Evolutionary conservation across 2,113 vertebrate species (phyloP).

Genomic region (Daboia siamensis): DNA sequence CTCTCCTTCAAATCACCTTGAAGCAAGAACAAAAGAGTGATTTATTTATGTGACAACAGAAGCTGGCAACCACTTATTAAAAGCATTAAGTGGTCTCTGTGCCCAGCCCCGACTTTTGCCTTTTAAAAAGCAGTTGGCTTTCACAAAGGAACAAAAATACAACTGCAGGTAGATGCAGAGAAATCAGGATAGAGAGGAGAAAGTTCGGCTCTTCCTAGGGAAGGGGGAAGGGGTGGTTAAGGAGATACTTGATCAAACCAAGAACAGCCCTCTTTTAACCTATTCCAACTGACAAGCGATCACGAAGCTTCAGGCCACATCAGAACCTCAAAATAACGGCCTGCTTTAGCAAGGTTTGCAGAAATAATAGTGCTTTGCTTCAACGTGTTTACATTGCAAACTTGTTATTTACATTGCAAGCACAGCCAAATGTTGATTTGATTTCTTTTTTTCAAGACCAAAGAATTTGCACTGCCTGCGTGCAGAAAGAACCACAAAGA

Average conservation of each 20-base stretch:
- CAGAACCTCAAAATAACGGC: background rate
- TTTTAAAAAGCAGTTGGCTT: background rate
- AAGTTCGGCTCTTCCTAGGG: background rate
- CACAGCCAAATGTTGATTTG: background rate
- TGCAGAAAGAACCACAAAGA: background rate
- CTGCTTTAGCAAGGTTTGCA: background rate
- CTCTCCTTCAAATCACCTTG: background rate
- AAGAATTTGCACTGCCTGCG: background rate
- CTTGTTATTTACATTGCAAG: background rate
- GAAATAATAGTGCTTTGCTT: background rate
- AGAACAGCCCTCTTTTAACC: background rate
- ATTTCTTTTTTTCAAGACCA: background rate
- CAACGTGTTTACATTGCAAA: background rate
- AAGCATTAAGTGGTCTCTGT: background rate
- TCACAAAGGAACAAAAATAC: background rate
- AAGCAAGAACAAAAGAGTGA: background rate
- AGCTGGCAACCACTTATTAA: background rate
- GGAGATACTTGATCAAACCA: background rate
- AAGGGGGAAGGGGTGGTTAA: background rate
- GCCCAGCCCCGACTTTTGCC: background rate
- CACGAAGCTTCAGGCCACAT: background rate
- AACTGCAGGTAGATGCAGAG: background rate
- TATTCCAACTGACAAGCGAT: background rate
- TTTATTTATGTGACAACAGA: background rate
- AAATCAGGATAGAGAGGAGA: background rate